These are phyloP conservation scores for Scolanthus callimorphus DNA, from an alignment of 92 coral and sea anemone genomes.

Conservation along the genomic window DNA sequence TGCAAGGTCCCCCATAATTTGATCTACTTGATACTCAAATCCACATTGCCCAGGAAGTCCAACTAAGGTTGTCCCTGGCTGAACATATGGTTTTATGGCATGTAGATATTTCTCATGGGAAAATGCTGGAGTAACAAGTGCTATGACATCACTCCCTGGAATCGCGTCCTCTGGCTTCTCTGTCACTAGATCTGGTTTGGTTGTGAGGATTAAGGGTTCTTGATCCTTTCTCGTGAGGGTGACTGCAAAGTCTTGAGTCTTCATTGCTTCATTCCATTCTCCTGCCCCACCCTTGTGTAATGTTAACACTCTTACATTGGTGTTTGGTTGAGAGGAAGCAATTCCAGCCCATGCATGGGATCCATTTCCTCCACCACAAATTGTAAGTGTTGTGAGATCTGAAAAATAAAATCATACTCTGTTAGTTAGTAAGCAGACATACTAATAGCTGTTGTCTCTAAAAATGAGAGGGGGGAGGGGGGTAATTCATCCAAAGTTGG, in stretches of 20 bases:
- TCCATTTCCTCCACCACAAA: conserved; percentile 54
- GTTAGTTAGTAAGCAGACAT: no score
- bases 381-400: conserved; percentile 22
- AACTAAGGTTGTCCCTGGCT: conserved; percentile 52
- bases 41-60: conserved; percentile 70
- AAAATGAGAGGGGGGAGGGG: no score
- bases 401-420: no score
- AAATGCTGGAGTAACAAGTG: conserved; percentile 63
- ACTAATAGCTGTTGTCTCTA: no score
- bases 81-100: conserved; percentile 32
- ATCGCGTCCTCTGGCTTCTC: conserved; percentile 59
- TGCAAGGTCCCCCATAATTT: conserved; percentile 39
- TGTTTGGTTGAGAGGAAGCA: conserved; percentile 50
- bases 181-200: conserved; percentile 51
- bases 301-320: conserved; percentile 47
- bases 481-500: no score
- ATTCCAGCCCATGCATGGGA: conserved; percentile 58
- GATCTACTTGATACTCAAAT: conserved; percentile 46
- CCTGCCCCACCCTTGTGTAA: conserved; percentile 51
- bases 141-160: conserved; percentile 61
- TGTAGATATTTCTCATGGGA: conserved; percentile 57
- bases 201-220: conserved; percentile 8
- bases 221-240: conserved; percentile 22
- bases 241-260: conserved; percentile 41
- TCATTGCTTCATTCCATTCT: conserved; percentile 38